Evolutionary conservation across 2,888 invertebrate species (phyloP).

Genomic region (Erpobdella octoculata): DNA sequence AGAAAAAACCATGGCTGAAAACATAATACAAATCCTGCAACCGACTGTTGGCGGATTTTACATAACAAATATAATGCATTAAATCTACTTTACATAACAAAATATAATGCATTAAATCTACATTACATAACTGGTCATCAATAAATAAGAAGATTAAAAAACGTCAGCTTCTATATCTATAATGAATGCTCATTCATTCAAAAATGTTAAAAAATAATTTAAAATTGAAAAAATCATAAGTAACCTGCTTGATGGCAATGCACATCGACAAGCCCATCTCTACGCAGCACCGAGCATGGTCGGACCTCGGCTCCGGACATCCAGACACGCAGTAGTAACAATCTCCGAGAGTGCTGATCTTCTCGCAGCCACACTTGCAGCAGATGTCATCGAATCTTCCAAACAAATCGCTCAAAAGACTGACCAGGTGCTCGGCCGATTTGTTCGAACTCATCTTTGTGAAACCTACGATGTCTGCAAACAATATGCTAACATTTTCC

Average conservation of each 20-base stretch:
- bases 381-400: slow-evolving; percentile 88
- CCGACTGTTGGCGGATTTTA: too few species aligned
- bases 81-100: too few species aligned
- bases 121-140: too few species aligned
- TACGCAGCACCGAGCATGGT: slow-evolving; percentile 89
- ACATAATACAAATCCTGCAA: too few species aligned
- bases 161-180: too few species aligned
- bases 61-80: too few species aligned
- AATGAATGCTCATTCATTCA: too few species aligned
- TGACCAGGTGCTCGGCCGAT: slow-evolving; percentile 87
- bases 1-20: too few species aligned
- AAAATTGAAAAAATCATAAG: neutral
- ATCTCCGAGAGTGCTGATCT: slow-evolving; percentile 89
- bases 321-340: slow-evolving; percentile 81
- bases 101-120: too few species aligned
- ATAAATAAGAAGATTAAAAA: too few species aligned
- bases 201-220: too few species aligned
- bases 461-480: slow-evolving; percentile 95
- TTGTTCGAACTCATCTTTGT: slow-evolving; percentile 94
- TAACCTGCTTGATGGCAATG: slow-evolving; percentile 64
- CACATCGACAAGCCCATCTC: slow-evolving; percentile 96
- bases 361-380: slow-evolving; percentile 77
- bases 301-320: slow-evolving; percentile 80
- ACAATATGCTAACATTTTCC: slow-evolving; percentile 89
- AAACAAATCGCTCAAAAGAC: slow-evolving; percentile 87